Evolutionary conservation across 2,797 vertebrate genomes (phyloP).

Genomic region (Enteromius anoplus): DNA sequence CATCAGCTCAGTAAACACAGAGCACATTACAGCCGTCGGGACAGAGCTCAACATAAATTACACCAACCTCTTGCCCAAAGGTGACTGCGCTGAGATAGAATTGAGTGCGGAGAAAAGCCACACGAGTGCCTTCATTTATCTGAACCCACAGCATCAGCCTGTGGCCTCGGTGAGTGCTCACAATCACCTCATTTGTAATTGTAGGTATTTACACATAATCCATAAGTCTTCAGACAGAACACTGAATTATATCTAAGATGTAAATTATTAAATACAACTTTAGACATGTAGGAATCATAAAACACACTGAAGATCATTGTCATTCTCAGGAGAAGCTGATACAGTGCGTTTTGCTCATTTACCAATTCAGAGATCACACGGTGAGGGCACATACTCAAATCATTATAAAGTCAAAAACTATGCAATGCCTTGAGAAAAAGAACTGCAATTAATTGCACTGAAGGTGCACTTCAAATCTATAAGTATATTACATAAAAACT

Average conservation of each 20-base stretch:
- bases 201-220: conserved; percentile 27
- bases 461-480: not conserved
- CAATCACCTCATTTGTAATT: conserved; percentile 21
- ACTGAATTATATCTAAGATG: conserved; percentile 6
- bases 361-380: not conserved
- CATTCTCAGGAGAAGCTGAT: not conserved
- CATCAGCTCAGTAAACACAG: conserved; percentile 54
- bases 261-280: not conserved
- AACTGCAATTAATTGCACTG: not conserved
- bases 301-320: not conserved
- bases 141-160: conserved; percentile 32
- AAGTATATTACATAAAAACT: not conserved
- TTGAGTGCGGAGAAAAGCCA: conserved; percentile 66
- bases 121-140: conserved; percentile 41
- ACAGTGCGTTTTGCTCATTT: not conserved
- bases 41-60: conserved; percentile 72
- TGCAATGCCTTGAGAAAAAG: not conserved
- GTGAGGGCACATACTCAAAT: not conserved
- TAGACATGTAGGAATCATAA: not conserved
- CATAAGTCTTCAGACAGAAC: conserved; percentile 9
- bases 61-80: conserved; percentile 65
- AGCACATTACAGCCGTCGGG: conserved; percentile 72
- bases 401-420: not conserved
- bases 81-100: conserved; percentile 73
- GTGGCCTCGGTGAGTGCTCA: conserved; percentile 7